A percentile compares a stretch with the other conserved stretches of the same genome.
Evolutionary conservation across 2,113 vertebrate species (phyloP).

Genomic region (Lasiurus cinereus): DNA sequence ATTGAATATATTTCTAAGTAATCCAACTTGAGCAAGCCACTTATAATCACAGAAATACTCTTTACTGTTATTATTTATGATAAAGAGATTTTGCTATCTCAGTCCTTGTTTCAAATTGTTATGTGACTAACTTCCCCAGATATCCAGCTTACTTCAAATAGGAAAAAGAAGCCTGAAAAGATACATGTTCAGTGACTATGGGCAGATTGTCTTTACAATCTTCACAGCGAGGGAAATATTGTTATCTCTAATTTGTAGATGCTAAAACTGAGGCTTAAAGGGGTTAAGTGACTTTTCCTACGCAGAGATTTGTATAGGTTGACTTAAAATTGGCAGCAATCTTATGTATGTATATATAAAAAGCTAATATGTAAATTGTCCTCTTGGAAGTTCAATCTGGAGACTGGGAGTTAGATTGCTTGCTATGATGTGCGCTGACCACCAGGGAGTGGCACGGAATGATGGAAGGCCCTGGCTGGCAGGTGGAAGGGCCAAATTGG

Average conservation of each 20-base stretch:
- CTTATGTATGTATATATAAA: no score
- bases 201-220: not conserved
- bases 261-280: slow-evolving; percentile 7
- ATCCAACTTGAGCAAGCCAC: slow-evolving; percentile 8
- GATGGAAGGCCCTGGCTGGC: no score
- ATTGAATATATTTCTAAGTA: slow-evolving; percentile 39
- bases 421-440: no score
- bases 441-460: no score
- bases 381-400: no score
- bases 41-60: slow-evolving; percentile 29
- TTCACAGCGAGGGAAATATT: slow-evolving; percentile 3
- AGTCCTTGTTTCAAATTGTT: not conserved
- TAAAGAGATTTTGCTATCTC: not conserved
- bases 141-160: not conserved
- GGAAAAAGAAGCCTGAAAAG: not conserved
- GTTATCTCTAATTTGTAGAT: not conserved
- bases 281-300: not conserved
- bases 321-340: not conserved
- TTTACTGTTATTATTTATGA: slow-evolving; percentile 30
- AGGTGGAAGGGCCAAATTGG: no score
- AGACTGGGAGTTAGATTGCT: no score
- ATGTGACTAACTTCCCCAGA: not conserved
- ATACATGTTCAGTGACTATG: not conserved
- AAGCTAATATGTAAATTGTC: no score
- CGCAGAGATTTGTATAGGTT: not conserved